phyloP scores from a whole-genome alignment of 2,113 vertebrate species.

The Petrocephalus microphthalmus region DNA sequence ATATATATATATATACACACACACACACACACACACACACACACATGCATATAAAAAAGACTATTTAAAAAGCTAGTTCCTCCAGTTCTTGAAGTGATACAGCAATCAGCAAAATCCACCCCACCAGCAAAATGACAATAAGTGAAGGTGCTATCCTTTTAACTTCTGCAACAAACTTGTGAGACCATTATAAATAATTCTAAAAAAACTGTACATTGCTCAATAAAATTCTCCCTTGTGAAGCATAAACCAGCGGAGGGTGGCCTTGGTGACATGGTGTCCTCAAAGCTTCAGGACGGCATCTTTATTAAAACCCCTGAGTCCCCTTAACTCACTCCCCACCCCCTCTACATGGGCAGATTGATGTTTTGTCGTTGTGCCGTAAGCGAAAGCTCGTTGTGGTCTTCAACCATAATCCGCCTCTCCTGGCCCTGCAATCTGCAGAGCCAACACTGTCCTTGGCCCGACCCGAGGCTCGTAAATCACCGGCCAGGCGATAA shows the following conservation, averaged over 20 bases:
- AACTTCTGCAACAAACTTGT: neutral
- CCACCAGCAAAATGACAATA: neutral
- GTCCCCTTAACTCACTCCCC: neutral
- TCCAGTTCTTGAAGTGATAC: neutral
- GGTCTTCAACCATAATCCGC: constrained; percentile 6
- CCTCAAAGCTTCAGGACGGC: neutral
- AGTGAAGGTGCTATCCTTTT: neutral
- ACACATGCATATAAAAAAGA: too few relatives aligned
- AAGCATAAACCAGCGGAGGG: neutral
- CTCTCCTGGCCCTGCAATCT: neutral
- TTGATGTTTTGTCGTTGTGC: neutral
- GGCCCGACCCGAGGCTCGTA: constrained; percentile 15
- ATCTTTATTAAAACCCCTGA: neutral
- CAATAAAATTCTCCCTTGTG: neutral
- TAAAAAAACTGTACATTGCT: neutral
- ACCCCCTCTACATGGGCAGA: neutral
- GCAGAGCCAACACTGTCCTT: constrained; percentile 8
- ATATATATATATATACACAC: neutral
- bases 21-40: too few relatives aligned
- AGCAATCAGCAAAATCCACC: neutral
- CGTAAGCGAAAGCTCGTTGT: constrained; percentile 15
- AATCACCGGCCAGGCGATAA: constrained; percentile 30
- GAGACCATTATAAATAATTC: neutral
- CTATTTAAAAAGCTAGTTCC: neutral
- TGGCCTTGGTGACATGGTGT: neutral